Evolutionary conservation across 2,888 invertebrate species (phyloP).

Genomic region (Phrixothrix hirtus): DNA sequence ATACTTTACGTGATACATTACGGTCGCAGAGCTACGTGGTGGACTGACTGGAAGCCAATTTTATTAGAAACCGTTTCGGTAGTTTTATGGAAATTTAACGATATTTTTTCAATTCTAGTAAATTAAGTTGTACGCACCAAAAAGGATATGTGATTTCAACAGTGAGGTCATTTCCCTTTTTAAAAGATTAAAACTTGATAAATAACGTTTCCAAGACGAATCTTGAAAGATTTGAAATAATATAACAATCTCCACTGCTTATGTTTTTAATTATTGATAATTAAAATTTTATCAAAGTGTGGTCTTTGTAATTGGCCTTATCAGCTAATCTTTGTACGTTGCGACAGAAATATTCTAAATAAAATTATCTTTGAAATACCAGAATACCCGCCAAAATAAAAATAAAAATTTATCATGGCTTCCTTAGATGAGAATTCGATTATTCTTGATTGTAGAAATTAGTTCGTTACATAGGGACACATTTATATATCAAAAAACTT

Average conservation of each 20-base stretch:
- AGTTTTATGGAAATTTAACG: background rate
- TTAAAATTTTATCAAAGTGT: conserved; percentile 16
- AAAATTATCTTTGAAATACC: conserved; percentile 23
- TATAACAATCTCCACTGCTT: conserved; percentile 3
- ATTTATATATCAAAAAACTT: too few species aligned
- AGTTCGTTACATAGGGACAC: too few species aligned
- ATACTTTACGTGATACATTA: conserved; percentile 20
- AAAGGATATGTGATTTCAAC: conserved; percentile 1
- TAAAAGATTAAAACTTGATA: conserved; percentile 11
- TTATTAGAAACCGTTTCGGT: background rate
- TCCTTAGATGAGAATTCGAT: background rate
- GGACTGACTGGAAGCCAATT: background rate
- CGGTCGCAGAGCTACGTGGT: conserved; percentile 10
- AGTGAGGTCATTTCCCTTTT: conserved; percentile 20
- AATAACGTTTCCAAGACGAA: conserved; percentile 15
- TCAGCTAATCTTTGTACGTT: conserved; percentile 31
- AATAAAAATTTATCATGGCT: conserved; percentile 7
- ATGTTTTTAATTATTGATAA: conserved; percentile 22
- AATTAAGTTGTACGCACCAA: too few species aligned
- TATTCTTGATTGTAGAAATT: background rate
- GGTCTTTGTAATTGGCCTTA: conserved; percentile 21
- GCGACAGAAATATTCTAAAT: conserved; percentile 24
- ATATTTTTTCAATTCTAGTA: background rate
- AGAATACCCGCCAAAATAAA: conserved; percentile 23
- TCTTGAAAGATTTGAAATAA: conserved; percentile 2